Conservation (phyloP, 2,888 invertebrate genomes). For the Oxystoma pomonae region DNA sequence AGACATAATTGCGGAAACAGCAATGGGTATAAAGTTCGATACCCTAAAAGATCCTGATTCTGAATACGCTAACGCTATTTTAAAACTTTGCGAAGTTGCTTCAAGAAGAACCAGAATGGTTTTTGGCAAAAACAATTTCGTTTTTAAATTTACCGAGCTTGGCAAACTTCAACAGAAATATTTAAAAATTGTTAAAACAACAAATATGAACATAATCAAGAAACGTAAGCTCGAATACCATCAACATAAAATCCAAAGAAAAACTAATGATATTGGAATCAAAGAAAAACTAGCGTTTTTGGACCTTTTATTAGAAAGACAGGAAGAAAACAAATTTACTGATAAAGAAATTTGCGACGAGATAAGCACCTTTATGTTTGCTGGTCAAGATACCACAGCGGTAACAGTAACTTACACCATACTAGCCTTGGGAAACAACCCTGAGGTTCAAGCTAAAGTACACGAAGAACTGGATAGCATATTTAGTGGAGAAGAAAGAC, state of each 20-base stretch:
- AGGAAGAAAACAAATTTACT: slow-evolving; percentile 35
- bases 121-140: background rate
- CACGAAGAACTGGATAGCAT: slow-evolving; percentile 39
- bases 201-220: slow-evolving; percentile 10
- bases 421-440: slow-evolving; percentile 42
- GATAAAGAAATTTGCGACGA: slow-evolving; percentile 44
- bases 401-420: slow-evolving; percentile 42
- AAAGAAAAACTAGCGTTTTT: slow-evolving; percentile 41
- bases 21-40: slow-evolving; percentile 54
- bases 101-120: background rate
- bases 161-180: background rate
- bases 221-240: slow-evolving; percentile 6
- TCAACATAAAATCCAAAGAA: slow-evolving; percentile 9
- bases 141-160: background rate
- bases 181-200: background rate
- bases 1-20: slow-evolving; percentile 50
- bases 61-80: slow-evolving; percentile 49
- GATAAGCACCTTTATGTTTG: slow-evolving; percentile 48
- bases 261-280: slow-evolving; percentile 24
- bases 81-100: slow-evolving; percentile 12
- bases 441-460: slow-evolving; percentile 35
- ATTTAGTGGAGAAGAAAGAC: slow-evolving; percentile 36
- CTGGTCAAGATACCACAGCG: slow-evolving; percentile 45
- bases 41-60: slow-evolving; percentile 44
- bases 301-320: slow-evolving; percentile 35